phyloP scores from a whole-genome alignment of 2,888 invertebrate genomes.

The Lydus trimaculatus region DNA sequence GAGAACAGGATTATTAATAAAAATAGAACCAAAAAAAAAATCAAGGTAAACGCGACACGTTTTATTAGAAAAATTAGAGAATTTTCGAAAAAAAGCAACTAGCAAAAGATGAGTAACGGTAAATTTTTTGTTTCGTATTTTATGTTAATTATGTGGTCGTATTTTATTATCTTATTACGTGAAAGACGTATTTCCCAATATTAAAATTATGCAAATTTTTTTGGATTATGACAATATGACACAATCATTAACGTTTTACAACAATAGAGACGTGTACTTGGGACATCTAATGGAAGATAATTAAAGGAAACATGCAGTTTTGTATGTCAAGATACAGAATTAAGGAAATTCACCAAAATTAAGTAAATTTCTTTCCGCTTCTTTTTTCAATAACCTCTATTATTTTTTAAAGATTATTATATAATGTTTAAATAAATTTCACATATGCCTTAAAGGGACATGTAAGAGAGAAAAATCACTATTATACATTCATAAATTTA shows the following conservation, averaged over 20 bases:
- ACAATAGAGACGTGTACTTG: background rate
- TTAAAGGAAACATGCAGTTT: background rate
- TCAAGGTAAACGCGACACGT: background rate
- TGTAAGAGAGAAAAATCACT: no score
- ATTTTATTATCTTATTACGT: background rate
- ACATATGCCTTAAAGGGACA: no score
- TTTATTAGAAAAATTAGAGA: background rate
- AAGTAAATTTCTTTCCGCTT: background rate
- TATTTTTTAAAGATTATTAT: background rate
- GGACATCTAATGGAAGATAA: background rate
- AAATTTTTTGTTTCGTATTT: background rate
- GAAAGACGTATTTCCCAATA: background rate
- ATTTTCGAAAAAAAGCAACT: no score
- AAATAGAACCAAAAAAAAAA: background rate
- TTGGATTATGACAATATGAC: background rate
- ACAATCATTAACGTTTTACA: background rate
- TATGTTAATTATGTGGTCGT: background rate
- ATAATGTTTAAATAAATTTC: background rate
- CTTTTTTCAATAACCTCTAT: background rate
- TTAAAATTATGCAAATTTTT: conserved; percentile 4
- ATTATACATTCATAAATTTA: no score
- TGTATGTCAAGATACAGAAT: background rate
- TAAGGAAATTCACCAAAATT: background rate
- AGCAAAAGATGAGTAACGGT: background rate
- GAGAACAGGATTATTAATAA: background rate